A percentile compares a stretch with the other conserved stretches of the same genome.
These are phyloP conservation scores for Zaprionus kolodkinae DNA, from an alignment of 1,140 invertebrate species.

Conservation along the genomic window DNA sequence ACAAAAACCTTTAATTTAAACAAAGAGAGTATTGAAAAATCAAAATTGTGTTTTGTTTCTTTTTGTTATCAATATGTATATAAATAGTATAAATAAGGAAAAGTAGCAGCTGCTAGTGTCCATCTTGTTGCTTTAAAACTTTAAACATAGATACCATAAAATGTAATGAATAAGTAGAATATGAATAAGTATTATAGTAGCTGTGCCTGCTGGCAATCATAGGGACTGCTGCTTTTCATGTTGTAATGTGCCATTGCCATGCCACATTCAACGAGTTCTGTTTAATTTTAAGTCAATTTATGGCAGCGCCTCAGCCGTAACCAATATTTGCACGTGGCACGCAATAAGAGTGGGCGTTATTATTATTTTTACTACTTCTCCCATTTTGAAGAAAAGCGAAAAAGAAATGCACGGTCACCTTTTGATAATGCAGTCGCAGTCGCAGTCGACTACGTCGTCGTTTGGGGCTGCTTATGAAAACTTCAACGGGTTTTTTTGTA, in stretches of 20 bases:
- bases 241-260: constrained; percentile 46
- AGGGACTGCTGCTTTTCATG: too few species aligned
- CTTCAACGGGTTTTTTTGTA: constrained; percentile 48
- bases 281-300: constrained; percentile 60
- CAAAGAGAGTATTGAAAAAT: constrained; percentile 24
- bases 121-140: too few species aligned
- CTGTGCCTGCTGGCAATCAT: too few species aligned
- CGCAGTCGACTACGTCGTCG: constrained; percentile 10
- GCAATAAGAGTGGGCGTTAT: constrained; percentile 30
- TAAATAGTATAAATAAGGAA: too few species aligned
- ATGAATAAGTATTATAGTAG: too few species aligned
- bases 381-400: constrained; percentile 18
- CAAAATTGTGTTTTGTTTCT: background rate
- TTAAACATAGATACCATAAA: background rate
- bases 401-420: constrained; percentile 41
- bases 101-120: too few species aligned
- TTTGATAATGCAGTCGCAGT: constrained; percentile 42
- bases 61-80: background rate
- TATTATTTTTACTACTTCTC: constrained; percentile 7
- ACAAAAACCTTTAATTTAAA: constrained; percentile 9
- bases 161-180: background rate
- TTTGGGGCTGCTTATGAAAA: constrained; percentile 49
- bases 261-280: constrained; percentile 44
- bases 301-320: constrained; percentile 41
- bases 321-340: constrained; percentile 50